Base-by-base conservation (phyloP, 2,888 invertebrate species). In the Elaeidobius kamerunicus region DNA sequence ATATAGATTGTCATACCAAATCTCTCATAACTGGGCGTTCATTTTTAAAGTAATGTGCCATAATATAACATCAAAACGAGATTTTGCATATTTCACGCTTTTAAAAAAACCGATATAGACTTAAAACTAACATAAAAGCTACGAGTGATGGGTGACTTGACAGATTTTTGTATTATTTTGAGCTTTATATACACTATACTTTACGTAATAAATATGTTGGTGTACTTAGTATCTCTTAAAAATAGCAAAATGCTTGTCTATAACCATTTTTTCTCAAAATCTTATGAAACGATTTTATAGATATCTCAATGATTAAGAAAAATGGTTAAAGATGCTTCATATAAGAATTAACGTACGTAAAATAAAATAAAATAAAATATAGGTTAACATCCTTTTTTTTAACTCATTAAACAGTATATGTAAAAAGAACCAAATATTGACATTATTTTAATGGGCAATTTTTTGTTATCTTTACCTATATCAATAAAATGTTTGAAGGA, bases 111-210 rank as follows among this genome's bases (percentile, higher is more conserved):
- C 42, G 47, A 45, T 41, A 60, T 46, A 55, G 56, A 61, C 60
- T n/a, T 61, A 52, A 56, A 47, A 57, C 60, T 59, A 63, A 55
- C 61, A 62, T 64, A 63, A 62, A 63, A 61, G 63, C 61, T 64
- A 59, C 62, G 60, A 60, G 61, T 63, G 63, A 62, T 63, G 66
- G 63, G 63, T 46, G 45, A 52, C 52, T 38, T 51, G 19, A 40
- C n/a, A 36, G 18, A n/a, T 30, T 43, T 43, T 50, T 50, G 36
- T 50, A 43, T 50, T 43, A 42, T 50, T 50, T 50, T 39, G 36
- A 52, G 52, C 52, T 52, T 46, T 52, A 52, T 52, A 52, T 39
- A 52, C 47, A 47, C 32, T 47, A 44, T 36, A 47, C 36, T 52
- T 46, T 52, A 52, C 52, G 52, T 41, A 46, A n/a, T n/a, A n/a